A percentile compares a stretch with the other conserved stretches of the same genome.
Evolutionary conservation across 2,113 vertebrate genomes (phyloP).

Genomic region (Felis catus): F.catus_Fca126_mat1.0 CM031416.1:37558501-37559000

Average conservation of each 20-base stretch:
- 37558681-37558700: background rate
- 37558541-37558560: background rate
- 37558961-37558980: too few relatives aligned
- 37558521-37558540: fast-evolving
- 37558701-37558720: background rate
- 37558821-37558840: background rate
- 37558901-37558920: background rate
- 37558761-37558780: background rate
- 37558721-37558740: background rate
- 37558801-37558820: background rate
- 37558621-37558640: background rate
- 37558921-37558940: too few relatives aligned
- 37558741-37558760: background rate
- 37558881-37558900: background rate
- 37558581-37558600: background rate
- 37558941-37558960: too few relatives aligned
- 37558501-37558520: too few relatives aligned
- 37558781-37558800: background rate
- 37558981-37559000: too few relatives aligned
- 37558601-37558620: background rate
- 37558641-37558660: background rate
- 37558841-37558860: background rate
- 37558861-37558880: background rate
- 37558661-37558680: background rate
- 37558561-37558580: background rate